Evolutionary conservation across 2,888 invertebrate genomes (phyloP), one percentile per base, ranked within the genome.

Genomic region (Ophion obscuratus): DNA sequence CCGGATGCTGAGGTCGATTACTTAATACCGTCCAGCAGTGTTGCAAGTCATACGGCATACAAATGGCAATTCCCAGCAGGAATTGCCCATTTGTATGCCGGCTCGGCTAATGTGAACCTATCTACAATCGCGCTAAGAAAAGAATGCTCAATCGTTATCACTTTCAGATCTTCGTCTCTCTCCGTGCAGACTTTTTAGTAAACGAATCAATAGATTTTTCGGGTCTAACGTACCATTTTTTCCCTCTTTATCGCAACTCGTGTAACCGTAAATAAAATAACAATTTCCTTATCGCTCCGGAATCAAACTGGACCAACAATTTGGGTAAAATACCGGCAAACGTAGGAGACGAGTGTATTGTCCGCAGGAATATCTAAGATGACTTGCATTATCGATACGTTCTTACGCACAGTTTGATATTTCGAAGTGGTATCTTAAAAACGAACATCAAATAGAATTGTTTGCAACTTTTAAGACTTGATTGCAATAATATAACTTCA

Each of bases 41-140:
- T 97, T 83, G 97, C 97, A 93, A 97, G 97, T 94, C 97, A n/a
- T n/a, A n/a, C 97, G 61, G 97, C 95, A 94, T 97, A 97, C n/a
- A n/a, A n/a, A n/a, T n/a, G n/a, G n/a, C 68, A 97, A 94, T 94
- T 97, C 97, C 97, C 97, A 97, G 92, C 97, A 97, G 75, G 97
- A 96, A 92, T 97, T 97, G 74, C 97, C 97, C 94, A 97, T 97
- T 95, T 97, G 97, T 77, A 97, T 97, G 85, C 97, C 97, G 79
- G 97, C 97, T 94, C 98, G 97, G 17, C 98, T 98, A 90, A 98
- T 96, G 95, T 98, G 97, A 93, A 98, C 96, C 84, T 97, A 97
- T 92, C 98, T 97, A 94, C 97, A 97, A 95, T 98, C 97, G 94
- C 97, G 97, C 97, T 97, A 94, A 62, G 66, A 24, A 57, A 10